Percentiles rank a stretch among this genome's conserved stretches.
Evolutionary conservation across 2,797 vertebrate genomes (phyloP).

Genomic region (Danio jaintianensis): DNA sequence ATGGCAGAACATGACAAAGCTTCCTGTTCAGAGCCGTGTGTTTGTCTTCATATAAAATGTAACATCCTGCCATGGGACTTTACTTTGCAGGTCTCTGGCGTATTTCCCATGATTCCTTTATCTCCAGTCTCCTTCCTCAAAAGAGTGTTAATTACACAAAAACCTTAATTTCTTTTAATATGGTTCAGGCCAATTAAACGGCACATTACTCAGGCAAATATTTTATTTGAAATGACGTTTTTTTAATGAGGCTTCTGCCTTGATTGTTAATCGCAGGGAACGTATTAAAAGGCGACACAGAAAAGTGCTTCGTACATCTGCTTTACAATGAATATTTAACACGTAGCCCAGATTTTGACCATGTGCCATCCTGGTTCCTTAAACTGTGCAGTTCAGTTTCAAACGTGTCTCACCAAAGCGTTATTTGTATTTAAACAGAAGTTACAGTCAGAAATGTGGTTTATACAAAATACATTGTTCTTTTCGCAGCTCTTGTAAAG

Average conservation of each 20-base stretch:
- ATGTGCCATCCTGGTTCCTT: constrained; percentile 32
- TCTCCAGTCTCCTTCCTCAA: constrained; percentile 38
- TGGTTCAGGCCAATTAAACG: constrained; percentile 62
- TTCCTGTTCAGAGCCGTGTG: constrained; percentile 35
- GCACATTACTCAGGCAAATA: constrained; percentile 64
- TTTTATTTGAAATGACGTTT: constrained; percentile 63
- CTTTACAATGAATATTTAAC: constrained; percentile 66
- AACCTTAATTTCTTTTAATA: constrained; percentile 59
- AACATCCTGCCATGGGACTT: constrained; percentile 54
- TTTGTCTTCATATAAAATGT: constrained; percentile 54
- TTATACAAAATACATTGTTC: constrained; percentile 27
- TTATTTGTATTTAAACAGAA: neutral
- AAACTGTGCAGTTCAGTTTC: neutral
- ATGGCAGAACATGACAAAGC: constrained; percentile 29
- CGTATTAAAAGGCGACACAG: constrained; percentile 30
- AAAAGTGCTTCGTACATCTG: constrained; percentile 50
- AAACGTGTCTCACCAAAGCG: neutral
- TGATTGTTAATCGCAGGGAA: constrained; percentile 46
- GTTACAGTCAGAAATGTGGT: neutral
- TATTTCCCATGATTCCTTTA: constrained; percentile 43
- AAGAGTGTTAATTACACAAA: constrained; percentile 64
- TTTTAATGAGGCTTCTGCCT: constrained; percentile 56
- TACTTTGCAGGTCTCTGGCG: constrained; percentile 57
- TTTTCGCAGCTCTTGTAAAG: neutral
- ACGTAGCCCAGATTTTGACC: constrained; percentile 51